Evolutionary conservation across 2,888 invertebrate genomes (phyloP).

Genomic region (Thyatira batis): DNA sequence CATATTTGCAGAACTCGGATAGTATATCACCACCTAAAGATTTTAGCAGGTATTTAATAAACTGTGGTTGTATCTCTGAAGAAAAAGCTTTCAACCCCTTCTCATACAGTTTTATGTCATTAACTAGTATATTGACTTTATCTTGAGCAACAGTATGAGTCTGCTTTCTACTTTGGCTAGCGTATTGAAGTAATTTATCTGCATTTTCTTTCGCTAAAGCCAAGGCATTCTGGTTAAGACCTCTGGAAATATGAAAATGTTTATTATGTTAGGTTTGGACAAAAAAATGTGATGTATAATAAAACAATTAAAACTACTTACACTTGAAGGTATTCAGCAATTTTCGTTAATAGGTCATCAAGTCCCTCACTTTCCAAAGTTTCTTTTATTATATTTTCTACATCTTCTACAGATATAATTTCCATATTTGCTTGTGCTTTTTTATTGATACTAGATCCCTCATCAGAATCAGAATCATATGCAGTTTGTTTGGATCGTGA

Average conservation of each 20-base stretch:
- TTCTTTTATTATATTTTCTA: slow-evolving; percentile 84
- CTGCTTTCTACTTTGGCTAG: slow-evolving; percentile 87
- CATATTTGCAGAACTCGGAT: slow-evolving; percentile 89
- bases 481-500: slow-evolving; percentile 81
- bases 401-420: slow-evolving; percentile 85
- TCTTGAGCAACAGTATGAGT: slow-evolving; percentile 92
- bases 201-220: slow-evolving; percentile 88
- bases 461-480: slow-evolving; percentile 87
- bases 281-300: slow-evolving; percentile 5
- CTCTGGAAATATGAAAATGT: slow-evolving; percentile 58
- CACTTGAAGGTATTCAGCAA: slow-evolving; percentile 87
- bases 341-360: slow-evolving; percentile 85
- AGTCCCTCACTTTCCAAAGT: slow-evolving; percentile 87
- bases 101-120: slow-evolving; percentile 90
- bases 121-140: slow-evolving; percentile 88
- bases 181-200: slow-evolving; percentile 87
- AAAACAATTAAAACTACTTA: slow-evolving; percentile 47
- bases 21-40: slow-evolving; percentile 91
- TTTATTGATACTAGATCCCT: slow-evolving; percentile 66
- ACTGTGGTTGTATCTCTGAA: slow-evolving; percentile 84
- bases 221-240: slow-evolving; percentile 85
- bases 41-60: slow-evolving; percentile 92
- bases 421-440: slow-evolving; percentile 78
- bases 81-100: slow-evolving; percentile 88
- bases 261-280: too few relatives aligned